phyloP scores from a whole-genome alignment of 2,888 invertebrate species.

The Lingula anatina region DNA sequence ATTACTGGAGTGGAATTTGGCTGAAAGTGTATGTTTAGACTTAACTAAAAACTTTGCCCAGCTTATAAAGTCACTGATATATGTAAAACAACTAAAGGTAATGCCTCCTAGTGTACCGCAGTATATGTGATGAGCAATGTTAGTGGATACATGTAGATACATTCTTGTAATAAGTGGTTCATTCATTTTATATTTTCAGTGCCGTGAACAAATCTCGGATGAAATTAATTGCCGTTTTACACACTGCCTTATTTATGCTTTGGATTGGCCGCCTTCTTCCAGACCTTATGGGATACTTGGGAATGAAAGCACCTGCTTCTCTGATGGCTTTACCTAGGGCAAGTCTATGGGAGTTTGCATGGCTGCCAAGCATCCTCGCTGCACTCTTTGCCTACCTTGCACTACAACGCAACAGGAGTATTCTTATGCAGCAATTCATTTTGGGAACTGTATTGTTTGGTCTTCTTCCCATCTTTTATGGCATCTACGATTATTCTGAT shows the following conservation, averaged over 20 bases:
- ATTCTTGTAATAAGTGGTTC: background rate
- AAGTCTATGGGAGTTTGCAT: conserved; percentile 88
- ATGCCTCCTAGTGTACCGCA: no score
- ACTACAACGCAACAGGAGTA: conserved; percentile 74
- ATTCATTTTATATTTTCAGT: conserved; percentile 61
- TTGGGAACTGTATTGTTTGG: conserved; percentile 71
- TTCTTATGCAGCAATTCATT: conserved; percentile 55
- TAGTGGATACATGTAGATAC: no score
- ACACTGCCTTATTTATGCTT: conserved; percentile 80
- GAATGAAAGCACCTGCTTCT: conserved; percentile 81
- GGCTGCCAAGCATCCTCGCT: conserved; percentile 77
- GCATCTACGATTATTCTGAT: conserved; percentile 72
- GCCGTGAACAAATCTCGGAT: conserved; percentile 92
- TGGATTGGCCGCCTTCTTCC: conserved; percentile 89
- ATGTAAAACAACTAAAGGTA: no score
- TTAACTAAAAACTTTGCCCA: no score
- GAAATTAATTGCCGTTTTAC: conserved; percentile 90
- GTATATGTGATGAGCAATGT: no score
- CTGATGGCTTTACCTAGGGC: conserved; percentile 86
- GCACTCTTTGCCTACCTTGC: conserved; percentile 83
- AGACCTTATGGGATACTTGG: conserved; percentile 85
- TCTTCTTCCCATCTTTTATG: conserved; percentile 75
- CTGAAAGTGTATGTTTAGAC: no score
- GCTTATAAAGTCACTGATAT: no score
- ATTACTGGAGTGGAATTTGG: no score